A percentile compares a stretch with the other conserved stretches of the same genome.
Evolutionary conservation across 2,888 invertebrate species (phyloP).

Genomic region (Yponomeuta plumbellus): DNA sequence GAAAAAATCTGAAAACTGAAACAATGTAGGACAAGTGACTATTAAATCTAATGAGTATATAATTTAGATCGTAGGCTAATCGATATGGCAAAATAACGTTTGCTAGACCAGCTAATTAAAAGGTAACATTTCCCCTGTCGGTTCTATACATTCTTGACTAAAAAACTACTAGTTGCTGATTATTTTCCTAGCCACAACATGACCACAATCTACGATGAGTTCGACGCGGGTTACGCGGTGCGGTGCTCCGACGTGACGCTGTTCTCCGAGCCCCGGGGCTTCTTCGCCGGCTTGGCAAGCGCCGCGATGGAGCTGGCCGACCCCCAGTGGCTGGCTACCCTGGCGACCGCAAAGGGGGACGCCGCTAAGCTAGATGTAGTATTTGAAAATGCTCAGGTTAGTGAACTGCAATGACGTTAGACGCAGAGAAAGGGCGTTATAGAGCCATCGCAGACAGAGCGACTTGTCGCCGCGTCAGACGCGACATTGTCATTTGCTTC

Average conservation of each 20-base stretch:
- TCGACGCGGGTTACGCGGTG: constrained; percentile 72
- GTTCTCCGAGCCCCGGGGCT: constrained; percentile 84
- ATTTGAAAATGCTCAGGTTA: constrained; percentile 69
- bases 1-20: no score
- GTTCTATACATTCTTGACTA: no score
- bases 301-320: constrained; percentile 74
- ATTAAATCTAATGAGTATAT: no score
- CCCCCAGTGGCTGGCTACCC: constrained; percentile 75
- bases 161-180: no score
- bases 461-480: no score
- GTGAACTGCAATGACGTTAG: constrained; percentile 13
- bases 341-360: constrained; percentile 74
- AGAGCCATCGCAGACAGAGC: no score
- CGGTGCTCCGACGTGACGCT: constrained; percentile 85
- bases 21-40: no score
- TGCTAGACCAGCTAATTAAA: no score
- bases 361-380: constrained; percentile 75
- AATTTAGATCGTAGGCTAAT: no score
- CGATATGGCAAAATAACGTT: no score
- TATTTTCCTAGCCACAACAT: constrained; percentile 28
- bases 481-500: no score
- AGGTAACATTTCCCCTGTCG: no score
- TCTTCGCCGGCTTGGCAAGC: constrained; percentile 82
- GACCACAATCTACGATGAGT: constrained; percentile 51
- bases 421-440: neutral